phyloP scores from a whole-genome alignment of 2,888 invertebrate genomes.

The Ectemnius lituratus region DNA sequence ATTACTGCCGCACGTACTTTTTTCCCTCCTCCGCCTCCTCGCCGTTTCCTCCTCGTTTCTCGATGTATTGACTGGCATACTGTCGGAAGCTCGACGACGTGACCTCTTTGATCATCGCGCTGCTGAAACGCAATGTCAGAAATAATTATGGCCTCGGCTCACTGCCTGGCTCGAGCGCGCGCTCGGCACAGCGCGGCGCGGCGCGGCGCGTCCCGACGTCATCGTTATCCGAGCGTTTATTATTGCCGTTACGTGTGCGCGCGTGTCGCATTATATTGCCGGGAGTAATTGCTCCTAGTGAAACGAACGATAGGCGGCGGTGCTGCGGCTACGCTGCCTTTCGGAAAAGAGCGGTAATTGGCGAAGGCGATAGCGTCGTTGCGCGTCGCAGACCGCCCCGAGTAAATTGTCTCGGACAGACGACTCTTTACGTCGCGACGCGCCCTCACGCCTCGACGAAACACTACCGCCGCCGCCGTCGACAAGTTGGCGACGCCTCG shows the following conservation, averaged over 20 bases:
- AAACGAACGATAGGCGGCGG: not conserved
- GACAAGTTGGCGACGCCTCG: no score
- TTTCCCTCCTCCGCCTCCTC: slow-evolving; percentile 17
- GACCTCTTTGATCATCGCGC: slow-evolving; percentile 54
- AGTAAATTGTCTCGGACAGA: no score
- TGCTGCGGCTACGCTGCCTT: no score
- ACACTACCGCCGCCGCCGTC: no score
- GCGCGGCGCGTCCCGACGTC: slow-evolving; percentile 1
- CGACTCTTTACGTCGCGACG: no score
- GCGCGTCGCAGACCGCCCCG: no score
- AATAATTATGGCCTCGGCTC: slow-evolving; percentile 46
- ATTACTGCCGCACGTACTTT: slow-evolving; percentile 63
- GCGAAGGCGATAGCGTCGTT: no score
- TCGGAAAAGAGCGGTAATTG: no score
- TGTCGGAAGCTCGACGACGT: slow-evolving; percentile 50
- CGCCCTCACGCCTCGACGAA: no score
- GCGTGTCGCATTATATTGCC: not conserved
- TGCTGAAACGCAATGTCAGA: slow-evolving; percentile 45
- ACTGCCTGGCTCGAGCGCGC: not conserved
- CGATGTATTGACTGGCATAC: slow-evolving; percentile 49
- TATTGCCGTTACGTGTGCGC: slow-evolving; percentile 23
- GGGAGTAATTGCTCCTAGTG: not conserved
- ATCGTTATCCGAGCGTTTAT: slow-evolving; percentile 24
- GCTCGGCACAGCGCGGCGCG: not conserved
- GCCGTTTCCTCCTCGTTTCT: slow-evolving; percentile 12